These are phyloP conservation scores for Rhopalosiphum maidis DNA, from an alignment of 1,140 invertebrate genomes.

Conservation along the genomic window DNA sequence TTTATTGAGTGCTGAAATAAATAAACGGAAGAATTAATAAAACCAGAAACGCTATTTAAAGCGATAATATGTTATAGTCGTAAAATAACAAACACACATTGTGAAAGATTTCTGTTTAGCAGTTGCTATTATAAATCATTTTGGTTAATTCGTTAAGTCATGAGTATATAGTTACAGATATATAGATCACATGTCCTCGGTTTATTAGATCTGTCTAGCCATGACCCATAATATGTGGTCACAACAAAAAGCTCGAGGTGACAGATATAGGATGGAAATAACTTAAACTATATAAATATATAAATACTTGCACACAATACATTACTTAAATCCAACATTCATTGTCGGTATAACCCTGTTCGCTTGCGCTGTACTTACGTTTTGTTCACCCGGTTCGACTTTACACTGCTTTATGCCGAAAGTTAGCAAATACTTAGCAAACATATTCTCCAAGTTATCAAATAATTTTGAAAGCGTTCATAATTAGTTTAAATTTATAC, in stretches of 20 bases:
- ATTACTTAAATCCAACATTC: not conserved
- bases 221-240: conserved; percentile 29
- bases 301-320: not conserved
- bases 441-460: not conserved
- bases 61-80: not conserved
- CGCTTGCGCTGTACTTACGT: not conserved
- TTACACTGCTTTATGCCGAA: not conserved
- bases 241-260: conserved; percentile 4
- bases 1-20: not conserved
- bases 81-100: conserved; percentile 14
- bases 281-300: not conserved
- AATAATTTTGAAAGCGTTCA: conserved; percentile 13
- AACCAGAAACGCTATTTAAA: not conserved
- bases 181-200: not conserved
- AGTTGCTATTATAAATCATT: conserved; percentile 23
- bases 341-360: not conserved
- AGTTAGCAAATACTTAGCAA: not conserved
- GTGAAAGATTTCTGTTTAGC: not conserved
- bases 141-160: conserved; percentile 14
- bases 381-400: not conserved
- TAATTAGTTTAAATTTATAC: not conserved
- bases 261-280: not conserved
- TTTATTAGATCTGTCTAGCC: conserved; percentile 26
- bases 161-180: not conserved
- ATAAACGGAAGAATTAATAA: conserved; percentile 2